A percentile compares a stretch with the other conserved stretches of the same genome.
These are phyloP conservation scores for Leptocoma aspasia DNA, from an alignment of 2,113 vertebrate species.

Conservation along the genomic window DNA sequence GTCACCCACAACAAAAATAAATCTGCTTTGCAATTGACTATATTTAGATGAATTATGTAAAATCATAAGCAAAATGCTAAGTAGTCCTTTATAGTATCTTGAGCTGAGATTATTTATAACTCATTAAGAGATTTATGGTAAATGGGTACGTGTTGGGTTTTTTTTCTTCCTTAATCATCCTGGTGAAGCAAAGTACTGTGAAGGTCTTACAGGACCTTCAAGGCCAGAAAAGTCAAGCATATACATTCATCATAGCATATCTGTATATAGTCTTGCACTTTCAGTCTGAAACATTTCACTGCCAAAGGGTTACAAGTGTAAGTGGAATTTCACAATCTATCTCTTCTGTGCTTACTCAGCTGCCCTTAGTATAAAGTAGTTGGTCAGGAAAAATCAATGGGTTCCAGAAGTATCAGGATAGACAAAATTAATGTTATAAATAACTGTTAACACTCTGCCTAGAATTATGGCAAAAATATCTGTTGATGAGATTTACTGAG, in stretches of 20 bases:
- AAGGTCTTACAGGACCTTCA: constrained; percentile 11
- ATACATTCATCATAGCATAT: neutral
- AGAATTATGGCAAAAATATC: neutral
- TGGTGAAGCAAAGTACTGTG: neutral
- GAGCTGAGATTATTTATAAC: constrained; percentile 60
- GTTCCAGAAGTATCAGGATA: neutral
- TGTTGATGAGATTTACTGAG: neutral
- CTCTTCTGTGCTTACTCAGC: neutral
- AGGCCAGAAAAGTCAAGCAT: neutral
- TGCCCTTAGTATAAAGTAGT: neutral
- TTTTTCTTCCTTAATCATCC: neutral
- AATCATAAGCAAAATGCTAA: constrained; percentile 61
- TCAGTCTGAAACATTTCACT: neutral
- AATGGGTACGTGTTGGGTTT: neutral
- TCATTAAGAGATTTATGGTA: constrained; percentile 45
- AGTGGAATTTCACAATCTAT: neutral
- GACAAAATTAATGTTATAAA: neutral
- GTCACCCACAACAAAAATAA: constrained; percentile 62
- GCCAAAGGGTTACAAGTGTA: neutral
- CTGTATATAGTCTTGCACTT: neutral
- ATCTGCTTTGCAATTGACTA: constrained; percentile 47
- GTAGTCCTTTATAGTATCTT: constrained; percentile 32
- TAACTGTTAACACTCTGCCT: neutral
- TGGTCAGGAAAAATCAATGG: neutral
- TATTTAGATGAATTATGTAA: constrained; percentile 65